A percentile compares a stretch with the other conserved stretches of the same genome.
Conservation (phyloP, 2,888 invertebrate genomes). For the Sphaeridia pumilis region DNA sequence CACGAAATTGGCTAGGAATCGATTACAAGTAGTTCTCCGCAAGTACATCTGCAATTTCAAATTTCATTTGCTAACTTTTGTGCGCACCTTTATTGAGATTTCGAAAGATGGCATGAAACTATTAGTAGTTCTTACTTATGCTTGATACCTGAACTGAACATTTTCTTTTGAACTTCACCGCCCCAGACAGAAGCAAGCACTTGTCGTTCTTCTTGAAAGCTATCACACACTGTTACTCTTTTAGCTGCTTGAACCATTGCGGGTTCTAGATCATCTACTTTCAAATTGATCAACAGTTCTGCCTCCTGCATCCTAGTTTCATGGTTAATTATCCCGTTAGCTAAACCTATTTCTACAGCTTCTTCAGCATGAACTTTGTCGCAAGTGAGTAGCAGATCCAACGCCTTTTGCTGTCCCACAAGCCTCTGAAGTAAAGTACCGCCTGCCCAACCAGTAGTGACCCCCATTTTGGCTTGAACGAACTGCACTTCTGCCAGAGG, state of each 20-base stretch:
- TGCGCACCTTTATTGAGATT: too few species aligned
- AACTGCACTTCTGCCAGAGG: constrained; percentile 41
- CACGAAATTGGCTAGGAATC: too few species aligned
- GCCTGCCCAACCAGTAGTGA: constrained; percentile 46
- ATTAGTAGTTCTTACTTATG: too few species aligned
- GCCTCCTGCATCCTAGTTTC: constrained; percentile 30
- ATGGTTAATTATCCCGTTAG: constrained; percentile 38
- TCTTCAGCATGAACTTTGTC: constrained; percentile 38
- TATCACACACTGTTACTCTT: constrained; percentile 27
- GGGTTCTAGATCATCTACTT: constrained; percentile 34
- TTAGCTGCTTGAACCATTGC: constrained; percentile 36
- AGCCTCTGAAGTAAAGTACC: constrained; percentile 41
- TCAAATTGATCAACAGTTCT: constrained; percentile 14
- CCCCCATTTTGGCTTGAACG: constrained; percentile 44
- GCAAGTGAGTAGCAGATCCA: constrained; percentile 40
- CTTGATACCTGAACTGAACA: not conserved
- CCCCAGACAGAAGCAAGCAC: constrained; percentile 42
- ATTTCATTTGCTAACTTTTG: too few species aligned
- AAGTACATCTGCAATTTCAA: too few species aligned
- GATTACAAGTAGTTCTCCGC: too few species aligned
- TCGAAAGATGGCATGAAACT: too few species aligned
- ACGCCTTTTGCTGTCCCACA: constrained; percentile 40
- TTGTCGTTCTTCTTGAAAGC: constrained; percentile 39
- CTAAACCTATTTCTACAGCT: constrained; percentile 41
- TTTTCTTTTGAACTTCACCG: not conserved